phyloP scores from a whole-genome alignment of 2,113 vertebrate genomes.

The Xenopus borealis region DNA sequence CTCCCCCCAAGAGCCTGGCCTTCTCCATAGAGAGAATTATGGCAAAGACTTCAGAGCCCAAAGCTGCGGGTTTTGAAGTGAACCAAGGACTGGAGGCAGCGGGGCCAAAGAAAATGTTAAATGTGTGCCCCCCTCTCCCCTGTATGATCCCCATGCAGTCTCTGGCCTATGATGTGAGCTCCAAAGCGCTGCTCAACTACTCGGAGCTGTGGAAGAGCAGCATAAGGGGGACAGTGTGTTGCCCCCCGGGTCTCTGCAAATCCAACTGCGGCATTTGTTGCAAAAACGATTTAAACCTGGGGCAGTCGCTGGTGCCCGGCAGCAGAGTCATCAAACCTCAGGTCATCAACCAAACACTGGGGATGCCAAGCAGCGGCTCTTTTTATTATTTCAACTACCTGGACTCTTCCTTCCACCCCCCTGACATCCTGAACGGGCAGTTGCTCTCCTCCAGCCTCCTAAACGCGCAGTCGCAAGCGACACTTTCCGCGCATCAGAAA shows the following conservation, averaged over 20 bases:
- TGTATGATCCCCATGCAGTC: constrained; percentile 92
- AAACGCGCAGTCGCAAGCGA: constrained; percentile 74
- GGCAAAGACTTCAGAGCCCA: constrained; percentile 89
- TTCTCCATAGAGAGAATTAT: constrained; percentile 99
- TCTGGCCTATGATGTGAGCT: constrained; percentile 84
- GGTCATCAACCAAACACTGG: constrained; percentile 87
- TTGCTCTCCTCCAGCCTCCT: constrained; percentile 80
- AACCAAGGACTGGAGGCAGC: constrained; percentile 60
- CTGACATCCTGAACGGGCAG: constrained; percentile 83
- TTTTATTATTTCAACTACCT: constrained; percentile 96
- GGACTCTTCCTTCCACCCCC: constrained; percentile 83
- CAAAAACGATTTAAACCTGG: constrained; percentile 78
- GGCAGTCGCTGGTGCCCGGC: constrained; percentile 69
- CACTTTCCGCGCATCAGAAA: constrained; percentile 86
- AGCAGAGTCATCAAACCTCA: constrained; percentile 89
- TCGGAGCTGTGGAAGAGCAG: constrained; percentile 93
- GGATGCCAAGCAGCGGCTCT: constrained; percentile 80
- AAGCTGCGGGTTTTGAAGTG: constrained; percentile 64
- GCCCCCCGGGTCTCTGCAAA: constrained; percentile 81
- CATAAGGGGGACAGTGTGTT: constrained; percentile 75
- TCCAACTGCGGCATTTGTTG: constrained; percentile 83
- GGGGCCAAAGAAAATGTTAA: constrained; percentile 78
- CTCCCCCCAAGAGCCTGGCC: constrained; percentile 87
- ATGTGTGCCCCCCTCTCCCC: constrained; percentile 87
- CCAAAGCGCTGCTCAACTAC: constrained; percentile 92